These are phyloP conservation scores for Forficula auricularia DNA, from an alignment of 1,140 invertebrate genomes.

Conservation along the genomic window DNA sequence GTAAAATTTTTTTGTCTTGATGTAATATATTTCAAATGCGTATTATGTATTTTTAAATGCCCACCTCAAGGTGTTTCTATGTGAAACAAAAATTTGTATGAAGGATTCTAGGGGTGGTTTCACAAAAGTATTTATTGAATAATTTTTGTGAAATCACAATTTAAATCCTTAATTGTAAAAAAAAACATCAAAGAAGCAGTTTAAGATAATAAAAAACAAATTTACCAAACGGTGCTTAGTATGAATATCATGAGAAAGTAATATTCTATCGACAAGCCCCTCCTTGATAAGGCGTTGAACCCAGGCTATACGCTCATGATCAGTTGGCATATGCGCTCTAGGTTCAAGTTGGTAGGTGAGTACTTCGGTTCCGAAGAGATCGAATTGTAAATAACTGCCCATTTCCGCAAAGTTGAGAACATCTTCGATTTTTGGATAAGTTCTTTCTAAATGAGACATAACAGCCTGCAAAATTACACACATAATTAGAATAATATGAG, in stretches of 20 bases:
- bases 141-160: too few species aligned
- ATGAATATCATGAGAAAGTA: slow-evolving; percentile 70
- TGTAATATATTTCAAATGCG: too few species aligned
- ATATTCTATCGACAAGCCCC: slow-evolving; percentile 42
- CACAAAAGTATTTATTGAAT: too few species aligned
- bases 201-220: slow-evolving; percentile 4
- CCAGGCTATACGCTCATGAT: slow-evolving; percentile 51
- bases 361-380: slow-evolving; percentile 64
- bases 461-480: too few species aligned
- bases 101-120: too few species aligned
- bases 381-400: slow-evolving; percentile 59
- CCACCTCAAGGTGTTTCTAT: not conserved
- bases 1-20: too few species aligned
- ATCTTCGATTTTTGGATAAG: slow-evolving; percentile 37
- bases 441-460: slow-evolving; percentile 73
- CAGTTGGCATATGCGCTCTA: slow-evolving; percentile 55
- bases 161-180: too few species aligned
- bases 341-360: slow-evolving; percentile 58
- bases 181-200: slow-evolving; percentile 7
- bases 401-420: slow-evolving; percentile 54
- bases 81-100: too few species aligned
- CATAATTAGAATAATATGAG: too few species aligned
- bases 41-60: not conserved
- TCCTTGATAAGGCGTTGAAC: slow-evolving; percentile 42
- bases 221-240: slow-evolving; percentile 67